phyloP scores from a whole-genome alignment of 2,888 invertebrate genomes.

The Melieria crassipennis region DNA sequence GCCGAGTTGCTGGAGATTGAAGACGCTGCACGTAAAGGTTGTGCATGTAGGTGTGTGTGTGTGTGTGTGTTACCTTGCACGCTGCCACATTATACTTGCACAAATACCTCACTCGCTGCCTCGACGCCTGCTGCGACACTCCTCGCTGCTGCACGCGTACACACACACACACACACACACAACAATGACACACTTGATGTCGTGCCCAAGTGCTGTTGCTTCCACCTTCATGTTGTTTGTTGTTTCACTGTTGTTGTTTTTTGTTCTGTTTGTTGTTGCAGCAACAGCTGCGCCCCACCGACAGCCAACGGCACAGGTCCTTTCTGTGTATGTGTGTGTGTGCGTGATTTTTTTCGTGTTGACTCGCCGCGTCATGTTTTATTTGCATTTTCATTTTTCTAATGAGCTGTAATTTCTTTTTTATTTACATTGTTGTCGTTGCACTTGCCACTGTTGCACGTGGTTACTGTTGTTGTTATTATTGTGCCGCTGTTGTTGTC shows the following conservation, averaged over 20 bases:
- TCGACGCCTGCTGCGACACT: not conserved
- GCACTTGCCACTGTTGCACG: not conserved
- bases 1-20: not conserved
- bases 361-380: conserved; percentile 37
- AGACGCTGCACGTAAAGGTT: no score
- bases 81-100: conserved; percentile 16
- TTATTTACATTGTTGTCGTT: conserved; percentile 49
- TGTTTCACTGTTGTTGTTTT: no score
- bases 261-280: no score
- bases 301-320: no score
- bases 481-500: no score
- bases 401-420: conserved; percentile 61
- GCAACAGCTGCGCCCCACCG: no score
- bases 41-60: no score
- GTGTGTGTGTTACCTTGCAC: conserved; percentile 11
- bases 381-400: conserved; percentile 60
- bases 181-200: conserved; percentile 16
- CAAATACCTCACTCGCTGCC: no score
- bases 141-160: conserved; percentile 11
- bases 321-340: conserved; percentile 42
- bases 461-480: no score
- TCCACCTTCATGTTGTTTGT: no score
- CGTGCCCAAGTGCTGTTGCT: conserved; percentile 31
- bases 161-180: conserved; percentile 20
- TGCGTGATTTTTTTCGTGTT: conserved; percentile 37